Evolutionary conservation across 2,113 vertebrate genomes (phyloP).

Genomic region (Eclectus roratus): DNA sequence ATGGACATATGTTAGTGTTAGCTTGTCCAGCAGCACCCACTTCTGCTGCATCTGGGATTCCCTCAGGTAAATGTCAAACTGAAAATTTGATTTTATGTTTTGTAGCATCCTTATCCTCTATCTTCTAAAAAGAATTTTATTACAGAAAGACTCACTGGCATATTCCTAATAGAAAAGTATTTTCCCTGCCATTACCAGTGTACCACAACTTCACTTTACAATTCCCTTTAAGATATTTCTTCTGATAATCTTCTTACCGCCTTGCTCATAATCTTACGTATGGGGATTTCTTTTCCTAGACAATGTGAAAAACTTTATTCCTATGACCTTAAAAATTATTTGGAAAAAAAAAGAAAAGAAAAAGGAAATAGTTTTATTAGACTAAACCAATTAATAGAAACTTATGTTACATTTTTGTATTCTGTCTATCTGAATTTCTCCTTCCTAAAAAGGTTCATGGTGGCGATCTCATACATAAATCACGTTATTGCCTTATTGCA

Average conservation of each 20-base stretch:
- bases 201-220: neutral
- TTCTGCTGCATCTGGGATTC: neutral
- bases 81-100: neutral
- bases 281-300: neutral
- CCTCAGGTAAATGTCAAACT: neutral
- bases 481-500: neutral
- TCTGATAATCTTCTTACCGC: neutral
- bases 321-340: neutral
- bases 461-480: neutral
- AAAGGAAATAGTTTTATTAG: neutral
- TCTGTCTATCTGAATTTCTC: neutral
- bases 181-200: neutral
- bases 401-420: neutral
- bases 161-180: neutral
- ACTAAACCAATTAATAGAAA: neutral
- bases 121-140: neutral
- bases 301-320: neutral
- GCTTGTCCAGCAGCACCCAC: neutral
- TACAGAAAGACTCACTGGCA: neutral
- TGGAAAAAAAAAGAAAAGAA: neutral
- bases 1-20: neutral
- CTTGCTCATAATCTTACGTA: neutral
- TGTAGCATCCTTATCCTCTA: neutral
- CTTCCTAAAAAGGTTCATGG: fast-evolving
- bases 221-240: neutral